Conservation (phyloP, 2,888 invertebrate genomes). For the Eristalinus sepulchralis region DNA sequence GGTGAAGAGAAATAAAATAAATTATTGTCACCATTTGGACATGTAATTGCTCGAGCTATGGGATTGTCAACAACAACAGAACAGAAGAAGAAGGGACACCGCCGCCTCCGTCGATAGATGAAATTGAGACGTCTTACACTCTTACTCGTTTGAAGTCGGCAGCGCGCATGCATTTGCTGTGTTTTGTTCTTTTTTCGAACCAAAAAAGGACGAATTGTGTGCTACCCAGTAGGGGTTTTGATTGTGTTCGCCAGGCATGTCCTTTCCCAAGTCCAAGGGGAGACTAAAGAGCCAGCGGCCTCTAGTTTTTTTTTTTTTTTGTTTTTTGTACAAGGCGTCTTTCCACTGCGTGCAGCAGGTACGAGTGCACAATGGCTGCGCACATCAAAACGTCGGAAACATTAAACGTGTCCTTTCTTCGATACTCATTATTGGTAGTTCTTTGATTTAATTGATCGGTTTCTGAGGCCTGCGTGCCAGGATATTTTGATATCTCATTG, state of each 20-base stretch:
- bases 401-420: conserved; percentile 71
- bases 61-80: conserved; percentile 66
- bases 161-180: conserved; percentile 43
- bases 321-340: conserved; percentile 46
- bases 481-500: conserved; percentile 65
- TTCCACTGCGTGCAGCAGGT: conserved; percentile 62
- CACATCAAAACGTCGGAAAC: conserved; percentile 71
- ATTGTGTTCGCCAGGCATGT: conserved; percentile 61
- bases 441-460: conserved; percentile 70
- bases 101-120: conserved; percentile 41
- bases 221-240: conserved; percentile 68
- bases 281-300: conserved; percentile 46
- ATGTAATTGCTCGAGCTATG: conserved; percentile 67
- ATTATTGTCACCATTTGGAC: conserved; percentile 71
- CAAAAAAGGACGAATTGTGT: conserved; percentile 46
- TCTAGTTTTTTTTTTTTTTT: conserved; percentile 28
- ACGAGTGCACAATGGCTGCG: conserved; percentile 52
- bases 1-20: conserved; percentile 56
- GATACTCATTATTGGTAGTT: conserved; percentile 65
- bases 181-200: conserved; percentile 30
- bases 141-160: conserved; percentile 63
- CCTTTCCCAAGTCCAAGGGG: conserved; percentile 46
- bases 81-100: conserved; percentile 63
- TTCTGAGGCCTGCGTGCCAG: conserved; percentile 28
- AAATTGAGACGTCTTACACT: conserved; percentile 64